Conservation (phyloP, 2,797 vertebrate genomes). For the Hipposideros larvatus region DNA sequence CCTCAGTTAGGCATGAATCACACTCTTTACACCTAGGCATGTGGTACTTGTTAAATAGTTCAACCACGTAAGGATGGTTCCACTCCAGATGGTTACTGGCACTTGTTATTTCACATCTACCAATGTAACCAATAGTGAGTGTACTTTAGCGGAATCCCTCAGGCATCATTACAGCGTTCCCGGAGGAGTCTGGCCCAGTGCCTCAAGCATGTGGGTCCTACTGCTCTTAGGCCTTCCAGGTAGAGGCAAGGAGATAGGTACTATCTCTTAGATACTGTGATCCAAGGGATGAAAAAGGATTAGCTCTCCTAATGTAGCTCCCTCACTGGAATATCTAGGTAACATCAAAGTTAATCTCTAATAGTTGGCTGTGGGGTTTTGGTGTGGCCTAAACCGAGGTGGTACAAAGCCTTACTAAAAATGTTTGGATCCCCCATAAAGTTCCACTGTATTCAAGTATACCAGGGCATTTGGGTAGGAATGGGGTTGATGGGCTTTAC, state of each 20-base stretch:
- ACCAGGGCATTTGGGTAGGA: slow-evolving; percentile 93
- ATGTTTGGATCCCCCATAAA: slow-evolving; percentile 86
- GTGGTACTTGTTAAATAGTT: slow-evolving; percentile 42
- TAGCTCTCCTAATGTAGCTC: not conserved
- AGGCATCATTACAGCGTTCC: not conserved
- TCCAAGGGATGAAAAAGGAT: not conserved
- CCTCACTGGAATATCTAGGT: not conserved
- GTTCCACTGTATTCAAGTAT: slow-evolving; percentile 92
- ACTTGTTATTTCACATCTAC: not conserved
- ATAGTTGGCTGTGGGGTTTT: not conserved
- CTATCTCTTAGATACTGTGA: not conserved
- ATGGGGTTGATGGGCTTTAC: slow-evolving; percentile 87
- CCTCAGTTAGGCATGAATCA: slow-evolving; percentile 55
- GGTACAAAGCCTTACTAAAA: slow-evolving; percentile 88
- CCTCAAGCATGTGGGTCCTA: not conserved
- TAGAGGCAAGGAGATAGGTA: not conserved
- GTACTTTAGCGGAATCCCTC: not conserved
- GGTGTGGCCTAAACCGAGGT: slow-evolving; percentile 87
- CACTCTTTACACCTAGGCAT: not conserved
- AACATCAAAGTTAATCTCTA: not conserved
- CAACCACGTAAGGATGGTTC: not conserved
- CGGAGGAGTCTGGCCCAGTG: not conserved
- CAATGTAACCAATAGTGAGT: not conserved
- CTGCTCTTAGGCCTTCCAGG: not conserved
- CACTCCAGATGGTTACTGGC: not conserved